Evolutionary conservation across 2,797 vertebrate genomes (phyloP).

Genomic region (Pseudocheirus occidentalis): DNA sequence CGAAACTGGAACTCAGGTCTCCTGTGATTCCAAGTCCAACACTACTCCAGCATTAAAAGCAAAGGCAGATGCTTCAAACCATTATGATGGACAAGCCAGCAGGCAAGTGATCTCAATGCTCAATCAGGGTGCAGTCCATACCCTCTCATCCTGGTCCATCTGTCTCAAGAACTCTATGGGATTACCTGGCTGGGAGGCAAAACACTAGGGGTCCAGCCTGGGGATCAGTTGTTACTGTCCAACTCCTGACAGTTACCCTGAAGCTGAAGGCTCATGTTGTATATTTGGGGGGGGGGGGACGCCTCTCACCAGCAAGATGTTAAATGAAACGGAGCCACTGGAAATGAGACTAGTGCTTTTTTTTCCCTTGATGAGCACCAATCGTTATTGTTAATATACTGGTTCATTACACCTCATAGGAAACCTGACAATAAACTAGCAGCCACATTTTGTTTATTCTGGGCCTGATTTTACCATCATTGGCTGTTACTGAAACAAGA

Average conservation of each 20-base stretch:
- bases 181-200: neutral
- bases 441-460: constrained; percentile 2
- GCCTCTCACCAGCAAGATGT: neutral
- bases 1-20: neutral
- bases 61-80: neutral
- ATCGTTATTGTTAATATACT: constrained; percentile 50
- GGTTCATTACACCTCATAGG: constrained; percentile 48
- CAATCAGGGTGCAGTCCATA: neutral
- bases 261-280: neutral
- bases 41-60: neutral
- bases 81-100: neutral
- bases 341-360: constrained; percentile 24
- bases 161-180: neutral
- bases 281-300: neutral
- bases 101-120: neutral
- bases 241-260: neutral
- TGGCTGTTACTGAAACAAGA: constrained; percentile 19
- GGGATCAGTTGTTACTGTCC: neutral
- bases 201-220: neutral
- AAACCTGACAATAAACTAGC: constrained; percentile 30
- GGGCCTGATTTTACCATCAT: constrained; percentile 22
- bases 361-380: constrained; percentile 50
- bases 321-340: neutral
- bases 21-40: neutral
- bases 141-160: neutral